A percentile compares a stretch with the other conserved stretches of the same genome.
Evolutionary conservation across 2,113 vertebrate species (phyloP).

Genomic region (Stomatorhinus ivindoensis): DNA sequence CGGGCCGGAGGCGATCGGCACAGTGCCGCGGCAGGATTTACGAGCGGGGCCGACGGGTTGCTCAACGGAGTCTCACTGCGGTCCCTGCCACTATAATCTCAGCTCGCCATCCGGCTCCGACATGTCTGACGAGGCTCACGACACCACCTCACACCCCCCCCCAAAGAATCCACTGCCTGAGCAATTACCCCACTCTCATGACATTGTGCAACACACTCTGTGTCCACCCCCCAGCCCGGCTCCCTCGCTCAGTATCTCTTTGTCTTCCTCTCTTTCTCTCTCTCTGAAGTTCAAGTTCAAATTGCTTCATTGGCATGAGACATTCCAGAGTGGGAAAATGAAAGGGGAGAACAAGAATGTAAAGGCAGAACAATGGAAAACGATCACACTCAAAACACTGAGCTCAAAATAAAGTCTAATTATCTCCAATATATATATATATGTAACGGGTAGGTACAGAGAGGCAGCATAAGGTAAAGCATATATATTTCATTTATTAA

Average conservation of each 20-base stretch:
- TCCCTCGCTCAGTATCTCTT: background rate
- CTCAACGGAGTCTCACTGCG: constrained; percentile 19
- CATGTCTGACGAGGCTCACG: constrained; percentile 22
- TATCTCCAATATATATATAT: background rate
- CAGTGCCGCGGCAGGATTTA: constrained; percentile 25
- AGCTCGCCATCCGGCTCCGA: constrained; percentile 24
- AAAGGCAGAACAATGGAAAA: background rate
- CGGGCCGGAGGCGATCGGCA: background rate
- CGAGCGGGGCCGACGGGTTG: constrained; percentile 6
- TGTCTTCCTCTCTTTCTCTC: constrained; percentile 10
- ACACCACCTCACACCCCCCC: background rate
- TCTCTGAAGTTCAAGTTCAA: constrained; percentile 15
- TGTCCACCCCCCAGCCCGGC: background rate
- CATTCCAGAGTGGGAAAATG: background rate
- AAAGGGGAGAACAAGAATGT: background rate
- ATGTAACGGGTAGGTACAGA: background rate
- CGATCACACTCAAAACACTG: background rate
- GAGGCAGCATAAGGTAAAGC: background rate
- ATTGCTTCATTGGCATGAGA: background rate
- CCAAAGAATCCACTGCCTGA: constrained; percentile 22
- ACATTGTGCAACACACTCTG: background rate
- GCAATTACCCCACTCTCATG: constrained; percentile 19
- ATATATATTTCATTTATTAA: background rate
- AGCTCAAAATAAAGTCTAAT: background rate
- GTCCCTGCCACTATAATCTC: constrained; percentile 25